Percentiles rank a stretch among this genome's conserved stretches.
phyloP scores from a whole-genome alignment of 2,797 vertebrate genomes.

The Fistularia commersonii region DNA sequence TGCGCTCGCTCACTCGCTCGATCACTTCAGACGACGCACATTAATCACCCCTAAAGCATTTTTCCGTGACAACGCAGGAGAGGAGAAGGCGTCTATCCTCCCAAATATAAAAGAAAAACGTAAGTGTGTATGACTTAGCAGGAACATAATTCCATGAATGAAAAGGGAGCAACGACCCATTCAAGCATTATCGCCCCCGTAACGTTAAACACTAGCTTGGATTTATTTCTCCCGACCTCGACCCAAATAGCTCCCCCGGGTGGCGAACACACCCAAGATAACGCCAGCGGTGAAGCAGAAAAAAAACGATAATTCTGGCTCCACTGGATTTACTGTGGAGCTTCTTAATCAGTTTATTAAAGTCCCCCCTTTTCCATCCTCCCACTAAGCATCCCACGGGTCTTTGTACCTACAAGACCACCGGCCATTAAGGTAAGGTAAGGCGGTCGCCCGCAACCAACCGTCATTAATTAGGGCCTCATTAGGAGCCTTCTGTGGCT shows the following conservation, averaged over 20 bases:
- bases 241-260: conserved; percentile 61
- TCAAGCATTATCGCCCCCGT: conserved; percentile 70
- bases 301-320: conserved; percentile 64
- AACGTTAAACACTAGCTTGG: conserved; percentile 61
- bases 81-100: neutral
- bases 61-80: conserved; percentile 10
- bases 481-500: conserved; percentile 24
- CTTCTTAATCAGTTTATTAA: conserved; percentile 73
- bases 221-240: conserved; percentile 62
- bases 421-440: conserved; percentile 31
- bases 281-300: conserved; percentile 49
- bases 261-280: conserved; percentile 53
- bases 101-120: conserved; percentile 28
- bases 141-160: conserved; percentile 65
- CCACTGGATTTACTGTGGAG: conserved; percentile 67
- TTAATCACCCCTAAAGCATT: conserved; percentile 40
- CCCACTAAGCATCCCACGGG: conserved; percentile 14
- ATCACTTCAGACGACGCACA: conserved; percentile 24
- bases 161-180: conserved; percentile 51
- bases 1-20: neutral
- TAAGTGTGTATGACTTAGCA: conserved; percentile 50
- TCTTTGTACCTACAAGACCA: conserved; percentile 37
- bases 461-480: conserved; percentile 22
- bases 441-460: conserved; percentile 5
- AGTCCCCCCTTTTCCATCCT: conserved; percentile 38